A percentile compares a stretch with the other conserved stretches of the same genome.
phyloP scores from a whole-genome alignment of 1,140 invertebrate species.

The Calliphora vicina region DNA sequence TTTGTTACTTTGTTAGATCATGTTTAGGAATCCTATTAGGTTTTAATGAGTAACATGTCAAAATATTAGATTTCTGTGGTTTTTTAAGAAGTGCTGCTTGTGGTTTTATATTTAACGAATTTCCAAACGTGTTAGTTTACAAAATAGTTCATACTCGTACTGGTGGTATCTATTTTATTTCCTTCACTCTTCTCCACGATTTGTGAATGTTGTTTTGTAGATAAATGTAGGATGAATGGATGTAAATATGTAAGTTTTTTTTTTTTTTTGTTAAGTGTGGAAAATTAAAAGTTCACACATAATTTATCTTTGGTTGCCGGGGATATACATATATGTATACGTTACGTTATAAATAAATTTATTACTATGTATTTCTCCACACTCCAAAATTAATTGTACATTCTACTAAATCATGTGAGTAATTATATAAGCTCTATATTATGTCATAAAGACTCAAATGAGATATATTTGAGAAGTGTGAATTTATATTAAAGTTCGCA shows the following conservation, averaged over 20 bases:
- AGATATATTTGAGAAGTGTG: no score
- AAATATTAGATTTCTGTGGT: conserved; percentile 33
- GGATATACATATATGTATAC: no score
- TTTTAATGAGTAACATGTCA: conserved; percentile 21
- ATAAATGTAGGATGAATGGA: background rate
- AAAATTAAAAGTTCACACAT: background rate
- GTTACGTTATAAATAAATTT: no score
- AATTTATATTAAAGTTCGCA: no score
- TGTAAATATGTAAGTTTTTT: no score
- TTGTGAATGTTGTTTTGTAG: background rate
- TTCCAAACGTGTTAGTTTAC: background rate
- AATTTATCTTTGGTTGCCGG: background rate
- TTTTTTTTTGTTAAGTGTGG: no score
- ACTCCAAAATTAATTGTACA: no score
- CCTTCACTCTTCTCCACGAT: background rate
- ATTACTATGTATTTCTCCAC: no score
- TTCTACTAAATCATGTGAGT: no score
- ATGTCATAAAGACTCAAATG: no score
- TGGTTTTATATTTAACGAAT: background rate
- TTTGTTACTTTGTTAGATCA: background rate
- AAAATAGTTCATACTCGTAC: background rate
- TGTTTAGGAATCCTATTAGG: conserved; percentile 3
- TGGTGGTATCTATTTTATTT: background rate
- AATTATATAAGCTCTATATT: no score
- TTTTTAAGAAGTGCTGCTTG: background rate